These are phyloP conservation scores for Chrysodeixis includens DNA, from an alignment of 2,888 invertebrate species.

Conservation along the genomic window DNA sequence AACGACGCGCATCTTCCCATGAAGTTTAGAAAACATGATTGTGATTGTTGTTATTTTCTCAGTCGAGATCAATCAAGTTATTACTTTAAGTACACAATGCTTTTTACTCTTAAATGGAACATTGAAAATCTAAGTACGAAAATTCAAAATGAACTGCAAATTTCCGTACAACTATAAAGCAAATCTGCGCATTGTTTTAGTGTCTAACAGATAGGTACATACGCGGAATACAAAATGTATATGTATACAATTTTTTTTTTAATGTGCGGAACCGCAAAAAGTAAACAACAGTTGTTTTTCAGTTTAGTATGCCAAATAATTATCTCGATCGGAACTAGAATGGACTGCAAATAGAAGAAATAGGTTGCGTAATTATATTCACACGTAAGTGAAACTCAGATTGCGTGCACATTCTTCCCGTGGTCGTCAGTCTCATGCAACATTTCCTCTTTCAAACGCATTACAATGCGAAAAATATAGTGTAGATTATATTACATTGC, in stretches of 20 bases:
- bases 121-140: background rate
- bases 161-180: no score
- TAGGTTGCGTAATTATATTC: slow-evolving; percentile 50
- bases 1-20: slow-evolving; percentile 2
- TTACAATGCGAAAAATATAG: no score
- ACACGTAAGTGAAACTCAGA: slow-evolving; percentile 52
- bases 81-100: no score
- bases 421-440: slow-evolving; percentile 25
- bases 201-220: no score
- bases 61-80: background rate
- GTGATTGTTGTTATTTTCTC: background rate
- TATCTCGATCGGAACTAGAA: slow-evolving; percentile 13
- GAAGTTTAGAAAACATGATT: slow-evolving; percentile 1
- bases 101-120: no score
- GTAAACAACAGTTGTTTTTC: background rate
- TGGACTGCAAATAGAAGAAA: slow-evolving; percentile 23
- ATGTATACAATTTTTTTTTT: no score
- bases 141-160: no score
- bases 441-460: slow-evolving; percentile 26
- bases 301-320: slow-evolving; percentile 18
- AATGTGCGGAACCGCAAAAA: no score
- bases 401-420: slow-evolving; percentile 53
- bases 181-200: no score
- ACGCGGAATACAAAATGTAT: no score
- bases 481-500: no score